Percentiles rank a stretch among this genome's conserved stretches.
These are phyloP conservation scores for Pagrus major DNA, from an alignment of 2,113 vertebrate genomes.

Conservation along the genomic window DNA sequence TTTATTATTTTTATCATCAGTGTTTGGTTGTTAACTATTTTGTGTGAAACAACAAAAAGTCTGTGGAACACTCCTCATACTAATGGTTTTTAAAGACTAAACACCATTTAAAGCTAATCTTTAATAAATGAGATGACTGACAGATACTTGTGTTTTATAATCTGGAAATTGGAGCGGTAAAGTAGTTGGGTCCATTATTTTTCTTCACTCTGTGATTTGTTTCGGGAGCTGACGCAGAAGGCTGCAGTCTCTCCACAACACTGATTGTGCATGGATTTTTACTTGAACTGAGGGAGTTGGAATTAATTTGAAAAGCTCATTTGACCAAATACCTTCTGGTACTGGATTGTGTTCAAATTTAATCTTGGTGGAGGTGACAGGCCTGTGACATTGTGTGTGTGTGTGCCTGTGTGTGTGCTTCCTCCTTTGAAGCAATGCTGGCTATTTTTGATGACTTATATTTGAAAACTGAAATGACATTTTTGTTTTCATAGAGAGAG, in stretches of 20 bases:
- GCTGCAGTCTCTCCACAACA: neutral
- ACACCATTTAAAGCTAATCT: neutral
- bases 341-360: constrained; percentile 26
- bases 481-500: too few relatives aligned
- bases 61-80: neutral
- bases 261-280: neutral
- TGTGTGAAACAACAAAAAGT: neutral
- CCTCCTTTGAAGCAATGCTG: too few relatives aligned
- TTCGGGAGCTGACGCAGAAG: neutral
- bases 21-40: neutral
- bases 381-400: neutral
- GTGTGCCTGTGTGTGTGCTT: too few relatives aligned
- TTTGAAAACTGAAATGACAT: too few relatives aligned
- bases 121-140: constrained; percentile 4
- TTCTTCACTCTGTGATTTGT: neutral
- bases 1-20: neutral
- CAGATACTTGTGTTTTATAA: neutral
- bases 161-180: neutral
- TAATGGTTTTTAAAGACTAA: neutral
- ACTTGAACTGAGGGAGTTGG: constrained; percentile 5
- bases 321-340: constrained; percentile 16
- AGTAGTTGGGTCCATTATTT: neutral
- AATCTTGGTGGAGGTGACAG: neutral
- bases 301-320: constrained; percentile 20
- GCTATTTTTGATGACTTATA: too few relatives aligned